Base-by-base conservation (phyloP, 2,113 vertebrate species). In the Entomyzon cyanotis region DNA sequence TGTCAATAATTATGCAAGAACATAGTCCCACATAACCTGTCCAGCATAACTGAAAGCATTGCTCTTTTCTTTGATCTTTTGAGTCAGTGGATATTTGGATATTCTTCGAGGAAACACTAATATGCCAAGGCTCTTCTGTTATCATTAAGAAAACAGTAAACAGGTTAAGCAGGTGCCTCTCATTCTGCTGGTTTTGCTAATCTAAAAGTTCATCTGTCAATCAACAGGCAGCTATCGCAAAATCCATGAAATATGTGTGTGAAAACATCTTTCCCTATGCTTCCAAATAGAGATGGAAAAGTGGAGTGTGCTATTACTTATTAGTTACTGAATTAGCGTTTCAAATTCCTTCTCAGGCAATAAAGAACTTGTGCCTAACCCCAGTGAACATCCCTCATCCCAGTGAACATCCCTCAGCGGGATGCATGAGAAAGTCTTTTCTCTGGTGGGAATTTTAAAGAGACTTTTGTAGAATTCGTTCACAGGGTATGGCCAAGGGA, bases 81-180 rank as follows among this genome's bases (percentile, higher is more conserved):
- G 81, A 76, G 73, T 19, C 85, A 65, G n/a, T 49, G 49, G 69
- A 37, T 68, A 64, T 75, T 89, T 95, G 94, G 87, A 89, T 94
- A 64, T 87, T 94, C 91, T 89, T 95, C 3, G n/a, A 95, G 91
- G 84, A 94, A 95, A 91, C 33, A 15, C 39, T 35, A 10, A 39
- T 37, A 22, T 58, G 84, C 84, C 78, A 89, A 71, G 44, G 65
- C 20, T 76, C 31, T 53, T 30, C 70, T 89, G 65, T 49, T 87
- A 91, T 82, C 74, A 60, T 9, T 89, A 73, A 84, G 62, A 93
- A 92, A 91, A 92, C 64, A 93, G 37, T 21, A 9, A 95, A 82
- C 84, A 53, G 81, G 93, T 91, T 82, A 47, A 84, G 70, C 58
- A 16, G 44, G 74, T 65, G 77, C 52, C 59, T 86, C 91, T 79